Conservation (phyloP, 2,797 vertebrate species). For the Cuculus canorus region DNA sequence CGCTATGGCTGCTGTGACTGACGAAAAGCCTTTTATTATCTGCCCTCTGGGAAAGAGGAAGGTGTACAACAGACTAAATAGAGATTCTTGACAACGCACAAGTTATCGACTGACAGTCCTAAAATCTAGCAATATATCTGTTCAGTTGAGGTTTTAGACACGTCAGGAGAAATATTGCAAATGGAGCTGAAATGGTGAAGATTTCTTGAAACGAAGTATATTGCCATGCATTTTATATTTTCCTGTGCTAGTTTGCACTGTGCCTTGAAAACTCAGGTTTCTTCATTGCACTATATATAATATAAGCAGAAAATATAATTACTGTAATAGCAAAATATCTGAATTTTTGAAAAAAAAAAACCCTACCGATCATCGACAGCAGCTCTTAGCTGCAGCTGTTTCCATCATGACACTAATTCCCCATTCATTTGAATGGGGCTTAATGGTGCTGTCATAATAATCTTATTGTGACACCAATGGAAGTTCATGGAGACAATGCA, state of each 20-base stretch:
- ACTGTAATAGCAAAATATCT: conserved; percentile 40
- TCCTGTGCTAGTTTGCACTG: not conserved
- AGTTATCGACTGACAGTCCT: not conserved
- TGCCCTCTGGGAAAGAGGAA: not conserved
- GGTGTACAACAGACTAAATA: not conserved
- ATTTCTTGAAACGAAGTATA: not conserved
- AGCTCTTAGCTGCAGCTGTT: conserved; percentile 71
- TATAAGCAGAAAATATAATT: conserved; percentile 33
- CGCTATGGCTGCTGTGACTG: not conserved
- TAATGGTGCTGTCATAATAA: conserved; percentile 71
- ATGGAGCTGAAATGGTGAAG: not conserved
- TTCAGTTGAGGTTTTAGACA: not conserved
- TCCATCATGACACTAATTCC: conserved; percentile 71
- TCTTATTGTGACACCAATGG: conserved; percentile 67
- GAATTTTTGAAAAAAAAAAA: conserved; percentile 57
- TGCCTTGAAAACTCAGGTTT: not conserved
- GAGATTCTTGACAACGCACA: not conserved
- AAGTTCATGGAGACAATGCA: conserved; percentile 70
- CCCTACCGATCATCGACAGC: conserved; percentile 37
- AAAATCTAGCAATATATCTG: not conserved
- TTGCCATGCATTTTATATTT: fast-evolving
- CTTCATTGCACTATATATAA: not conserved
- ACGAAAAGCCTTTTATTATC: not conserved
- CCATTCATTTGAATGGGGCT: conserved; percentile 68
- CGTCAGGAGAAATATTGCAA: not conserved